phyloP scores from a whole-genome alignment of 1,140 invertebrate species.

The Rhyzopertha dominica region DNA sequence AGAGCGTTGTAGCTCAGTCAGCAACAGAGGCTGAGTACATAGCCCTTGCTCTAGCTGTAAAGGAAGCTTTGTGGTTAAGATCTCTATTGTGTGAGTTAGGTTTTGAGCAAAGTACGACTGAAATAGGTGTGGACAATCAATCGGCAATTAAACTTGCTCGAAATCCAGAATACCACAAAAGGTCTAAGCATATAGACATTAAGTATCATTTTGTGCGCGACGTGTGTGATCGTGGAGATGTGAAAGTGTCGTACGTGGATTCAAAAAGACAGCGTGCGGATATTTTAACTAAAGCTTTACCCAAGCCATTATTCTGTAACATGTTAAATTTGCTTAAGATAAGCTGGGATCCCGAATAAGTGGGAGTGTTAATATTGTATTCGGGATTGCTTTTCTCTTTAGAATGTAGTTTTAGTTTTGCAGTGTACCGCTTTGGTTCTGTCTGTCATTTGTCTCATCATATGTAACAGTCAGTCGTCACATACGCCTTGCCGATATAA shows the following conservation, averaged over 20 bases:
- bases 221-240: constrained; percentile 6
- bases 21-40: constrained; percentile 47
- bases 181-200: constrained; percentile 37
- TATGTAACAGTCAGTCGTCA: too few relatives aligned
- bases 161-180: constrained; percentile 43
- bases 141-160: constrained; percentile 40
- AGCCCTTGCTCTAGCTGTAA: constrained; percentile 33
- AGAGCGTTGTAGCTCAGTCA: constrained; percentile 36
- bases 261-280: constrained; percentile 8
- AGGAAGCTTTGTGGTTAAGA: constrained; percentile 36
- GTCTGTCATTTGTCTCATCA: too few relatives aligned
- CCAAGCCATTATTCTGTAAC: background rate
- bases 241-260: constrained; percentile 9
- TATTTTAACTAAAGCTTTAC: constrained; percentile 14
- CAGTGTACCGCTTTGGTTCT: too few relatives aligned
- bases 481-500: too few relatives aligned
- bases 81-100: constrained; percentile 32
- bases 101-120: constrained; percentile 13
- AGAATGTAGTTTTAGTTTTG: too few relatives aligned
- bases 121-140: constrained; percentile 16
- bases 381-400: too few relatives aligned
- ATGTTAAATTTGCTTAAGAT: too few relatives aligned
- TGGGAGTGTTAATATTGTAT: too few relatives aligned
- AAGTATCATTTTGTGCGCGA: constrained; percentile 25
- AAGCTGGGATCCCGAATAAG: too few relatives aligned